Percentiles rank a stretch among this genome's conserved stretches.
phyloP scores from a whole-genome alignment of 2,797 vertebrate genomes.

The Crax fasciolata region DNA sequence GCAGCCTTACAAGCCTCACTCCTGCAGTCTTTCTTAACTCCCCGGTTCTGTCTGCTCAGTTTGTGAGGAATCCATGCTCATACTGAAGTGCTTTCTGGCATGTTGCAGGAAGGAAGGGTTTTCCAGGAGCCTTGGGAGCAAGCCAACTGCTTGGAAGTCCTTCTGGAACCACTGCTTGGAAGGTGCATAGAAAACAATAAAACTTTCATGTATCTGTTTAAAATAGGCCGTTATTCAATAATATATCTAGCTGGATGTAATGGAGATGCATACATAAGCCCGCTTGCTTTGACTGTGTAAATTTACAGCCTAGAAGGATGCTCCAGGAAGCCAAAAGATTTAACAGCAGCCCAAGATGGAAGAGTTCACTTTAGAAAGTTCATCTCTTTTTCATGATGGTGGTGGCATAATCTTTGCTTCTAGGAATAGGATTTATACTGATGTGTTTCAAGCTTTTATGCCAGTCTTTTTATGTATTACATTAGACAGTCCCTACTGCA shows the following conservation, averaged over 20 bases:
- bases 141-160: conserved; percentile 10
- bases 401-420: conserved; percentile 46
- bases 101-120: not conserved
- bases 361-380: conserved; percentile 1
- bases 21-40: not conserved
- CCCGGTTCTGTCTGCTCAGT: not conserved
- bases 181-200: not conserved
- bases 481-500: not conserved
- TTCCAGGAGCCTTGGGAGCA: conserved; percentile 18
- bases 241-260: not conserved
- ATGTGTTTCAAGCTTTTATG: conserved; percentile 13
- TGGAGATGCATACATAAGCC: not conserved
- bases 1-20: not conserved
- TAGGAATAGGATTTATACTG: conserved; percentile 32
- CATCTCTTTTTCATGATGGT: conserved; percentile 17
- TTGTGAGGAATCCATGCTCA: not conserved
- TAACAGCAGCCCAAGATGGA: not conserved
- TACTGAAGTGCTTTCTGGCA: not conserved
- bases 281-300: not conserved
- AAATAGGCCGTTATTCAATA: not conserved
- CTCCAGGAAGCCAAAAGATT: not conserved
- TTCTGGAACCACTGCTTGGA: not conserved
- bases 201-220: not conserved
- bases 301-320: conserved; percentile 9
- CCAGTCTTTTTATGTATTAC: conserved; percentile 20